Base-by-base conservation (phyloP, 2,113 vertebrate genomes). In the Thymallus thymallus region DNA sequence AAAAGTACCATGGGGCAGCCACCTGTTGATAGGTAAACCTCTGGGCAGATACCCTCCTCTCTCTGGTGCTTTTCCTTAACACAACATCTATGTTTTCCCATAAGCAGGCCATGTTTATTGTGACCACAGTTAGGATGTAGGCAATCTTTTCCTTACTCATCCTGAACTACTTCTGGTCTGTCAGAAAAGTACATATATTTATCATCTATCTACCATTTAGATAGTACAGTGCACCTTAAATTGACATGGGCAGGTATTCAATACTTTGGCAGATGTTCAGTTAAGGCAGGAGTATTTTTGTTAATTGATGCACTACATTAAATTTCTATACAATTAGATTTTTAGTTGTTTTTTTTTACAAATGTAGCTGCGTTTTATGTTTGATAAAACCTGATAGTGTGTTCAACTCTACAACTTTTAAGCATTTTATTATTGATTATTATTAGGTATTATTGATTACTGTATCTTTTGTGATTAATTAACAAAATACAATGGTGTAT, bases 11-110 rank as follows among this genome's bases (percentile, higher is more conserved):
- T 66, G 72, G 56, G 73, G 71, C 67, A 78, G 73, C 69, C 68
- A 20, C 20, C 46, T 67, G 67, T 89, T 91, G 86, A 87, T 69
- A 80, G 82, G 72, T 78, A 26, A 84, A 82, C 32, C 68, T 30
- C 20, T 69, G 30, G 32, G 9, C 51, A 45, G 51, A 35, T n/a
- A 20, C 20, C 32, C 2, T 2, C 72, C 69, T 74, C 69, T 78
- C 23, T 61, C 77, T 79, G 72, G 72, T 79, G 75, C 72, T 70
- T 71, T 56, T 76, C 24, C 64, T 65, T 32, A 66, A 78, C 62
- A 72, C 14, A 67, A 51, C 87, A 75, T 82, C 18, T 58, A 51
- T 81, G 81, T 84, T 84, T 83, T 81, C 51, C 81, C 69, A 75
- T 83, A 81, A 84, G 72, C 77, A 82, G 66, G 24, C 16, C 29